A percentile compares a stretch with the other conserved stretches of the same genome.
phyloP scores from a whole-genome alignment of 2,797 vertebrate genomes.

The Cyclura pinguis region DNA sequence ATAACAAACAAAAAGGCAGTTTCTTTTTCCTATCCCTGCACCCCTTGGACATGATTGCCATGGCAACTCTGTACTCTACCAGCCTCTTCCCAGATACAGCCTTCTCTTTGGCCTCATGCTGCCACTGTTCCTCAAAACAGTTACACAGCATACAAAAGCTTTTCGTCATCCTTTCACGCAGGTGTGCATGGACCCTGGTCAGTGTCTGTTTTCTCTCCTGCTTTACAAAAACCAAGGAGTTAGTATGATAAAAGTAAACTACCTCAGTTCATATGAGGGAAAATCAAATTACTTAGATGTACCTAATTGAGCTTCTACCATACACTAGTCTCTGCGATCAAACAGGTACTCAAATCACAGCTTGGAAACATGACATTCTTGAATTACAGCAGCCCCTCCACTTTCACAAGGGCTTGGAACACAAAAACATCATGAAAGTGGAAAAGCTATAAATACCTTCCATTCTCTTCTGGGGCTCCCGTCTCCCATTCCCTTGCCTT shows the following conservation, averaged over 20 bases:
- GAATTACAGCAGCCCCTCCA: too few species aligned
- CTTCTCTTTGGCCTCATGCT: not conserved
- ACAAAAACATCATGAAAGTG: too few species aligned
- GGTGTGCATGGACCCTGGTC: not conserved
- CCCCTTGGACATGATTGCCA: not conserved
- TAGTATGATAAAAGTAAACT: not conserved
- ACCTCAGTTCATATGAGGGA: not conserved
- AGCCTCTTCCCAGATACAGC: not conserved
- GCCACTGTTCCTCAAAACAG: not conserved
- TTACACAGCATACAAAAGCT: not conserved
- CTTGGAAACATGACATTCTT: too few species aligned
- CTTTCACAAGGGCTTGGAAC: too few species aligned
- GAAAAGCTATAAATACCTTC: too few species aligned
- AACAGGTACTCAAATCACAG: not conserved
- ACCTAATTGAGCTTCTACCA: not conserved
- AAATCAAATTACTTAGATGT: not conserved
- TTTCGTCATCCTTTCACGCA: not conserved
- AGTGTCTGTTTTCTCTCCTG: too few species aligned
- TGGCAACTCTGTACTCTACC: not conserved
- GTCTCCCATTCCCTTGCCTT: too few species aligned
- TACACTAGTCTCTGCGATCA: not conserved
- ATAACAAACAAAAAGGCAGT: not conserved
- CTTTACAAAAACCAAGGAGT: not conserved
- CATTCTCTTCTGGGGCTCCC: too few species aligned
- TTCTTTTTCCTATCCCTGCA: not conserved